These are phyloP conservation scores for Romanogobio albipinnatus DNA, from an alignment of 2,113 vertebrate genomes.

Conservation along the genomic window DNA sequence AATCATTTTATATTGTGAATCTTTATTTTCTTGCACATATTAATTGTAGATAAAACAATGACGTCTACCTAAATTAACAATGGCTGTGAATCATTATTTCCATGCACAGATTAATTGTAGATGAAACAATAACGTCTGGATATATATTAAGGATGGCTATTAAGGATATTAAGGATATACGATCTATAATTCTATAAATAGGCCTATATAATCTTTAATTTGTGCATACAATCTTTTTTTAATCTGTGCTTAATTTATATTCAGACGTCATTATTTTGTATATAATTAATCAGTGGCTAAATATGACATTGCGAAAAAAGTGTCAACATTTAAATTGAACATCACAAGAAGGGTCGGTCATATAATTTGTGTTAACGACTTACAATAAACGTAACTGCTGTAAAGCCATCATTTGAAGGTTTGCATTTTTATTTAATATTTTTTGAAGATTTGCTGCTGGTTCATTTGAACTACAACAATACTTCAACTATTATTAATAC, in stretches of 20 bases:
- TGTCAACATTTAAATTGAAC: background rate
- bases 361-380: background rate
- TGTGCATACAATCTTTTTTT: too few species aligned
- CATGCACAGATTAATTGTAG: background rate
- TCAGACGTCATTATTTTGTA: too few species aligned
- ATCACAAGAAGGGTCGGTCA: background rate
- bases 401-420: background rate
- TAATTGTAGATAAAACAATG: background rate
- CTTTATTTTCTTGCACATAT: background rate
- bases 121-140: background rate
- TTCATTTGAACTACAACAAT: background rate
- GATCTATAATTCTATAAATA: too few species aligned
- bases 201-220: too few species aligned
- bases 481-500: background rate
- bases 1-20: background rate
- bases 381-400: background rate
- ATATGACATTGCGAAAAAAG: background rate
- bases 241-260: too few species aligned
- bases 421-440: background rate
- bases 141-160: background rate
- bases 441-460: background rate
- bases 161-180: too few species aligned
- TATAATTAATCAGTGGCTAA: too few species aligned
- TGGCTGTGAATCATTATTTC: background rate
- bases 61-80: background rate